Evolutionary conservation across 2,888 invertebrate genomes (phyloP), one percentile per base, ranked within the genome.

Genomic region (Zaprionus bogoriensis): DNA sequence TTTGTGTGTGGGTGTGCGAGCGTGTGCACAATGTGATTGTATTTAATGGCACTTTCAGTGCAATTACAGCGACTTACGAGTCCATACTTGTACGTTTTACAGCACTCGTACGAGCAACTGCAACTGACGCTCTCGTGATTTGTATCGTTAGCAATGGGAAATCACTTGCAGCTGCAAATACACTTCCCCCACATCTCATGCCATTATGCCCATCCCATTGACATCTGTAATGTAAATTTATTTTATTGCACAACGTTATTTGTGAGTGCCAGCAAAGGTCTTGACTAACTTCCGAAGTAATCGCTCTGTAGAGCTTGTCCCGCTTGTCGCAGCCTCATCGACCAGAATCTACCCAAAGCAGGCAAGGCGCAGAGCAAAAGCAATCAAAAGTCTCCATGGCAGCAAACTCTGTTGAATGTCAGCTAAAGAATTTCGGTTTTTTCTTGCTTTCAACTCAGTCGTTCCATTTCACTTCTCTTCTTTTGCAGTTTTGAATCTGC

Each of bases 31-130:
- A n/a, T 12, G 30, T n/a, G 46, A 10, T 12, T 51, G 47, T n/a
- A 46, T 50, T 58, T 58, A 30, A 63, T 52, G 63, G 51, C 69
- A 62, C 46, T 50, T 36, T 23, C 12, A 38, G 51, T 14, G 32
- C 60, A 69, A 72, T 72, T 66, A 60, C 41, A 25, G 25, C 39
- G 45, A 32, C 14, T 32, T 32, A 32, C n/a, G n/a, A n/a, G 14
- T 14, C 14, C n/a, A 10, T 10, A 2, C 32, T n/a, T n/a, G n/a
- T n/a, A n/a, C n/a, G n/a, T n/a, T n/a, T n/a, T n/a, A n/a, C n/a
- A n/a, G n/a, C n/a, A n/a, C n/a, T n/a, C n/a, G n/a, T 17, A 36
- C 14, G 9, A 17, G 32, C 32, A 36, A 17, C 32, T 32, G 32
- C 17, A 17, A 36, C 3, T 14, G 32, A 36, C 17, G 17, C 14